Evolutionary conservation across 2,113 vertebrate genomes (phyloP), one percentile per base, ranked within the genome.

Genomic region (Ursus arctos): DNA sequence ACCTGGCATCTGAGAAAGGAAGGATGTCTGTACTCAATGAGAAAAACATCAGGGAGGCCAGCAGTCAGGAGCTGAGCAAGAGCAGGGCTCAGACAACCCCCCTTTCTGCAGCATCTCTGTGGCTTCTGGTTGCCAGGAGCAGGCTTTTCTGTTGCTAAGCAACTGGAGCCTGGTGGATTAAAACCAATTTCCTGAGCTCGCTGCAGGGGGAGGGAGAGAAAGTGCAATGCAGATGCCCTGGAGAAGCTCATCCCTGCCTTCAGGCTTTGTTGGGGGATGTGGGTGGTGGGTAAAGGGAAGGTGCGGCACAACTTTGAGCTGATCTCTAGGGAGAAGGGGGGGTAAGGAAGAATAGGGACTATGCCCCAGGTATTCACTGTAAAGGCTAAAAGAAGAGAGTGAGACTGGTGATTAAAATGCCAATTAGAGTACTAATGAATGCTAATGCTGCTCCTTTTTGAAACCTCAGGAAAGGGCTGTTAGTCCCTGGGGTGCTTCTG

Each of bases 51-150:
- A 3, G 53, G 31, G 59, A 96, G 65, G 81, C 63, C 72, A 61
- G 57, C 57, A 93, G 76, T 91, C 24, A 40, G 33, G 63, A 92
- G 81, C 93, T 89, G 77, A 95, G 95, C 21, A 49, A 77, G 51
- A 74, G 11, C 86, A 89, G 72, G 59, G 53, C 89, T 47, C 85
- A 96, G 74, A 81, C 93, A 91, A 88, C 94, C 93, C 69, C 88
- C 57, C 83, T 97, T 92, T 97, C 88, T 93, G 94, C 71, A 97
- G 95, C 98, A 98, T 97, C 97, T 97, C 93, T 93, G 89, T 91
- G 88, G 91, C 82, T 98, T 72, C 81, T 80, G 81, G 97, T 98
- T 97, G 97, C 96, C 97, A 98, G 93, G 97, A 97, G 91, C 91
- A 88, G 63, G 91, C 5, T 49, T 77, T 96, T 95, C 43, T 4